Conservation (phyloP, 2,797 vertebrate genomes). For the Euphonia xanthogaster region DNA sequence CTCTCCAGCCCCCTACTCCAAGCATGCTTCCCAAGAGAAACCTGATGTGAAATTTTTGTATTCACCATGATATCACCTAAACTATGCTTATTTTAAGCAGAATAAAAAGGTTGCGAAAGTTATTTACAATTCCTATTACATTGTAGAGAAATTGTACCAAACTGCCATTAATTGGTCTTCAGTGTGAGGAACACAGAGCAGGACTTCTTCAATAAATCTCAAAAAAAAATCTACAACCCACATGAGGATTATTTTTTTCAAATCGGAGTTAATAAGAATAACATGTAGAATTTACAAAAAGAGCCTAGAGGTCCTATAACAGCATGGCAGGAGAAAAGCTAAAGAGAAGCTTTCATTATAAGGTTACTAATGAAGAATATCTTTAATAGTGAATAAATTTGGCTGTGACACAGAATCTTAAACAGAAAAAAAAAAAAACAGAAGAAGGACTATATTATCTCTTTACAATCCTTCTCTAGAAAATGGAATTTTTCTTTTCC, state of each 20-base stretch:
- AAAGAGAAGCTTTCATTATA: conserved; percentile 55
- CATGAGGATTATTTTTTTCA: background rate
- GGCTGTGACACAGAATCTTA: conserved; percentile 17
- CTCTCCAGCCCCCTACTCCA: background rate
- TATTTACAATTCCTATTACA: background rate
- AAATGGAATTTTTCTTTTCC: background rate
- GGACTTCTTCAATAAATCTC: background rate
- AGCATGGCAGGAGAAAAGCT: conserved; percentile 21
- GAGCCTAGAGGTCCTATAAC: background rate
- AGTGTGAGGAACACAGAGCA: background rate
- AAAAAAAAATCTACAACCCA: background rate
- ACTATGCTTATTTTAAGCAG: background rate
- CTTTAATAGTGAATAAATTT: conserved; percentile 59
- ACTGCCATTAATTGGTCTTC: background rate
- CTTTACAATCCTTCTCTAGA: conserved; percentile 8
- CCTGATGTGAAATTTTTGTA: background rate
- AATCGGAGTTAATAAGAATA: background rate
- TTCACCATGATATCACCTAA: background rate
- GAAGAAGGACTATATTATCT: background rate
- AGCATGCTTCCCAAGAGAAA: background rate
- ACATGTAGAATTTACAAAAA: conserved; percentile 38
- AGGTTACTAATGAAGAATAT: conserved; percentile 35
- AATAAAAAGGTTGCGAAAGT: background rate
- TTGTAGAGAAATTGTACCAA: background rate
- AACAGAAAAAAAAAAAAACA: background rate